Percentiles rank a stretch among this genome's conserved stretches.
These are phyloP conservation scores for Petromus typicus DNA, from an alignment of 2,113 vertebrate species.

Conservation along the genomic window DNA sequence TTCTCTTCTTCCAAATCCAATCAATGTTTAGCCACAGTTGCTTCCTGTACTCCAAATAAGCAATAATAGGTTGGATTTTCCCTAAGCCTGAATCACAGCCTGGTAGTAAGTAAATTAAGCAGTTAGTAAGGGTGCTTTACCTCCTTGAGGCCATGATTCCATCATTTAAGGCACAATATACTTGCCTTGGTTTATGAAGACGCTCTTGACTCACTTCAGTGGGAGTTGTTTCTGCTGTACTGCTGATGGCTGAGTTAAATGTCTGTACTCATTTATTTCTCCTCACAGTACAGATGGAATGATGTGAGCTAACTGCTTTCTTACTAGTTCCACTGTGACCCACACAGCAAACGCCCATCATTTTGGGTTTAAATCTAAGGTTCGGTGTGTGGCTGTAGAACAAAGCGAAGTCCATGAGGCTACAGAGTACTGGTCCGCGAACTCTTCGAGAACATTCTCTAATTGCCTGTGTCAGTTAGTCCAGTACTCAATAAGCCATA, in stretches of 20 bases:
- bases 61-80: conserved; percentile 21
- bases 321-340: neutral
- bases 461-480: neutral
- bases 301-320: conserved; percentile 59
- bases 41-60: conserved; percentile 61
- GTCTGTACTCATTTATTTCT: conserved; percentile 4
- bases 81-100: conserved; percentile 38
- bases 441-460: neutral
- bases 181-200: conserved; percentile 55
- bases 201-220: conserved; percentile 63
- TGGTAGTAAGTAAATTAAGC: conserved; percentile 67
- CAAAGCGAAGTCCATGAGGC: neutral
- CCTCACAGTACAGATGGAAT: neutral
- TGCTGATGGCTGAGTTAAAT: conserved; percentile 53
- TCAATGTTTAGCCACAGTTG: conserved; percentile 26
- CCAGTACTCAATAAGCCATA: neutral
- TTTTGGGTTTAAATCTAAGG: neutral
- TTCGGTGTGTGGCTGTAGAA: neutral
- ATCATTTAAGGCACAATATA: conserved; percentile 51
- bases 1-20: conserved; percentile 43
- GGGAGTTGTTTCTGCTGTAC: conserved; percentile 46
- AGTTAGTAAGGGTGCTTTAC: conserved; percentile 7
- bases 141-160: conserved; percentile 53
- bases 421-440: no score
- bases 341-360: neutral